These are phyloP conservation scores for Nyctereutes procyonoides DNA, from an alignment of 2,113 vertebrate species.

Conservation along the genomic window DNA sequence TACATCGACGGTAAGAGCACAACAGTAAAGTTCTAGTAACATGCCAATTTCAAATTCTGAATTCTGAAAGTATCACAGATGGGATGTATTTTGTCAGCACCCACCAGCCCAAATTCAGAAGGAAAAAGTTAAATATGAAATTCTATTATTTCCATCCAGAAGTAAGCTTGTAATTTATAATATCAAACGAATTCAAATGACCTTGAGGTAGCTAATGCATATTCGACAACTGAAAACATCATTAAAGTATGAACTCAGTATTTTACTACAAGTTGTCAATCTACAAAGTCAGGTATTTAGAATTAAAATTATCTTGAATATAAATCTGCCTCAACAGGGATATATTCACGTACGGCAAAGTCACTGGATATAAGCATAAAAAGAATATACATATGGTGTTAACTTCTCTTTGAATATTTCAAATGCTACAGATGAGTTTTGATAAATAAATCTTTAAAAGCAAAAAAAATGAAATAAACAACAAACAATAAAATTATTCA, in stretches of 20 bases:
- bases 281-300: not conserved
- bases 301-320: not conserved
- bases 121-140: not conserved
- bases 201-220: not conserved
- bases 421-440: not conserved
- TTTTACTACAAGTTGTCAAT: not conserved
- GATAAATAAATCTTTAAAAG: not conserved
- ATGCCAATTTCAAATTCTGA: slow-evolving; percentile 10
- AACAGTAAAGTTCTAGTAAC: not conserved
- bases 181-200: not conserved
- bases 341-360: not conserved
- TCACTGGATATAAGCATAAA: not conserved
- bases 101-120: not conserved
- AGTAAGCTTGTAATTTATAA: not conserved
- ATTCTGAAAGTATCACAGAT: slow-evolving; percentile 8
- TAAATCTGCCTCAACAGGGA: not conserved
- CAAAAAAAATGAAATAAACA: not conserved
- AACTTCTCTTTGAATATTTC: not conserved
- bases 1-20: not conserved
- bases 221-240: not conserved
- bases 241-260: not conserved
- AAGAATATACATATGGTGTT: not conserved
- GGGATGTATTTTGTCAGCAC: not conserved
- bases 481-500: not conserved
- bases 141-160: not conserved